These are phyloP conservation scores for Ammospiza nelsoni DNA, from an alignment of 2,113 vertebrate genomes.

Conservation along the genomic window DNA sequence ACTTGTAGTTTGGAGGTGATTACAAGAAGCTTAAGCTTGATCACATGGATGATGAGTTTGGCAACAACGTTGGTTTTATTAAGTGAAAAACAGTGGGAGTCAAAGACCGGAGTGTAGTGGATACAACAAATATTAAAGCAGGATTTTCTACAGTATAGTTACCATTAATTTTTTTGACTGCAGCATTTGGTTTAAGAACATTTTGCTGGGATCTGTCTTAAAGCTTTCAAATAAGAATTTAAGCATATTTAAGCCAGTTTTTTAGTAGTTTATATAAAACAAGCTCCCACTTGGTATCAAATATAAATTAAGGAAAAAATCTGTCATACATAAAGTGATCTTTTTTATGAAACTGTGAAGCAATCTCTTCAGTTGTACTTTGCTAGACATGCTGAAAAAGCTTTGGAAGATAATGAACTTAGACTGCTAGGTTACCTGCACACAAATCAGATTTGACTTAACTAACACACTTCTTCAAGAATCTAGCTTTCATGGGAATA, in stretches of 20 bases:
- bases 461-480: neutral
- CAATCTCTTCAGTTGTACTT: neutral
- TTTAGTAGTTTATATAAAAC: constrained; percentile 2
- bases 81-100: neutral
- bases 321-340: neutral
- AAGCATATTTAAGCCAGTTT: neutral
- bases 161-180: neutral
- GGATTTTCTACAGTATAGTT: neutral
- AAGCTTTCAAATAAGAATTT: neutral
- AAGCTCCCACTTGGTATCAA: neutral
- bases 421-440: neutral
- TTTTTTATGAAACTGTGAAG: neutral
- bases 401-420: neutral
- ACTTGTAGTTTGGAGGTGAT: neutral
- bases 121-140: neutral
- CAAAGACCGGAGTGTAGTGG: neutral
- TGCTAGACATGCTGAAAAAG: neutral
- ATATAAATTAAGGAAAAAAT: constrained; percentile 1
- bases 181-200: neutral
- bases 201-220: neutral
- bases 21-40: neutral
- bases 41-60: neutral
- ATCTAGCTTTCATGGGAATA: neutral
- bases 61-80: neutral
- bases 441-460: neutral